Base-by-base conservation (phyloP, 2,888 invertebrate genomes). In the Agriopis leucophaearia region DNA sequence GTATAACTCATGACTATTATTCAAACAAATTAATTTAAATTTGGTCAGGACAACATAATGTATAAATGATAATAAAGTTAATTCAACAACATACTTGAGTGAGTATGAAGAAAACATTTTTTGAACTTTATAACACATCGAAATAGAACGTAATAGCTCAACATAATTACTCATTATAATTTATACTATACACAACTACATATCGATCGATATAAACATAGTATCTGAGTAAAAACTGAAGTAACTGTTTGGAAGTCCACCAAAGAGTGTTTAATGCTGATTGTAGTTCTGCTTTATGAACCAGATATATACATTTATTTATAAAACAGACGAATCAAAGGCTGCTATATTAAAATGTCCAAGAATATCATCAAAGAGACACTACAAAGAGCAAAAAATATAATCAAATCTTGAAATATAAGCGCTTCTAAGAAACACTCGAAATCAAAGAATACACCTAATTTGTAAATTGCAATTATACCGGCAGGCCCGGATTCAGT, bases 381-480 rank as follows among this genome's bases (percentile, higher is more conserved):
- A 81, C 75, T 78, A 83, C 81, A 86, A 85, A 86, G 81, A 74
- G 72, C 76, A 81, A 83, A 84, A 83, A 80, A 79, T 72, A 86
- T 82, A 86, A 88, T 86, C 79, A 87, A 84, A 82, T 84, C 80
- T 82, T 79, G 81, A 83, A 88, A 85, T 82, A 85, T 83, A 82
- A 83, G 79, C 80, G 79, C 81, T 86, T 87, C 85, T 82, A 81
- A 84, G 85, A 85, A 88, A 81, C 81, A 81, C 81, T 84, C 83
- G 74, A 84, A 81, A 85, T 89, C 90, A 88, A 91, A 90, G 90
- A 87, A 85, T 80, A 83, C 87, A 85, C 86, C 89, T 90, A 91
- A 91, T 91, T 91, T 88, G 83, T 88, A 91, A 92, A 92, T 91
- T 89, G 90, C 91, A 92, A 92, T 93, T 91, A 91, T 87, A 88